A percentile compares a stretch with the other conserved stretches of the same genome.
Evolutionary conservation across 2,888 invertebrate genomes (phyloP).

Genomic region (Drosophila trichaetosa): DNA sequence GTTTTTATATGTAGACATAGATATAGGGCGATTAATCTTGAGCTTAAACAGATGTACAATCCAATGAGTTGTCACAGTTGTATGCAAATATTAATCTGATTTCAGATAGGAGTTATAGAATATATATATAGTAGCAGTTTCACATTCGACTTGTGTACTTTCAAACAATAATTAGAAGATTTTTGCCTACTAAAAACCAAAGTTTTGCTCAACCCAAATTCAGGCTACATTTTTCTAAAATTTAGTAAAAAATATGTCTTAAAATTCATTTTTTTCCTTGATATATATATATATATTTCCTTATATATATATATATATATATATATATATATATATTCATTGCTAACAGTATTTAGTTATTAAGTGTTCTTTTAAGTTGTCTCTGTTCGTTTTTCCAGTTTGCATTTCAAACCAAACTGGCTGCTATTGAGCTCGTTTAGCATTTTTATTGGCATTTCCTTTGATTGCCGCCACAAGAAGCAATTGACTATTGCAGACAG

Average conservation of each 20-base stretch:
- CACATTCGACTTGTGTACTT: not conserved
- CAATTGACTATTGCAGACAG: slow-evolving; percentile 45
- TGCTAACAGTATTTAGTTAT: slow-evolving; percentile 9
- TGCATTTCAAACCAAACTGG: slow-evolving; percentile 21
- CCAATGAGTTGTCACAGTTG: not conserved
- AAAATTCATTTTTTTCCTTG: not conserved
- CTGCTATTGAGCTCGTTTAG: slow-evolving; percentile 65
- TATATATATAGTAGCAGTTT: not conserved
- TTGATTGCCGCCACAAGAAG: slow-evolving; percentile 45
- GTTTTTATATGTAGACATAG: too few species aligned
- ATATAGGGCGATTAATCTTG: not conserved
- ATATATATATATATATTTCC: not conserved
- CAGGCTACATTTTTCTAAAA: not conserved
- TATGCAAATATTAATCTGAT: not conserved
- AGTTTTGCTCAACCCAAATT: not conserved
- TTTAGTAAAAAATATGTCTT: not conserved
- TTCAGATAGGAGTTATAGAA: not conserved
- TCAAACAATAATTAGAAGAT: not conserved
- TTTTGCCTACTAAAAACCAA: rapidly evolving
- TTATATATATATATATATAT: not conserved
- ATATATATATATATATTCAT: not conserved
- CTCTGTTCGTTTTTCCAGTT: not conserved
- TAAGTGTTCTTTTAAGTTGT: slow-evolving; percentile 5
- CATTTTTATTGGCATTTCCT: slow-evolving; percentile 60
- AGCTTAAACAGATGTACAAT: not conserved